A percentile compares a stretch with the other conserved stretches of the same genome.
Conservation (phyloP, 2,888 invertebrate species). For the Epirrhoe tristata region DNA sequence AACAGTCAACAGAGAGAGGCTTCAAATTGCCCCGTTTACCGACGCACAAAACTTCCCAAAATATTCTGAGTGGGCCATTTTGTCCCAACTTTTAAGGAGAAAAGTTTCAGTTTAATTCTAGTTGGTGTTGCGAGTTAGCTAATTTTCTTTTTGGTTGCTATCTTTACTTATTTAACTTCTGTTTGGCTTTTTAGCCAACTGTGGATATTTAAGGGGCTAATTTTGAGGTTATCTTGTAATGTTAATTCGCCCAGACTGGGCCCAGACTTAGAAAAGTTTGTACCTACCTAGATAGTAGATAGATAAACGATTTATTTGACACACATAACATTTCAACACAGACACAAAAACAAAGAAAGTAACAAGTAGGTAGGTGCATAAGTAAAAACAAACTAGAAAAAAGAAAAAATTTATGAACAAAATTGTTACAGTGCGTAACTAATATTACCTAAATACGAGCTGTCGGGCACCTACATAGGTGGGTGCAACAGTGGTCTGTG, state of each 20-base stretch:
- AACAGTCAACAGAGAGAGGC: slow-evolving; percentile 22
- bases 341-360: no score
- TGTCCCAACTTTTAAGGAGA: slow-evolving; percentile 31
- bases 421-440: no score
- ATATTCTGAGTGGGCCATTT: slow-evolving; percentile 32
- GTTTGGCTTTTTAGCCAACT: slow-evolving; percentile 18
- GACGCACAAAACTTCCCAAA: slow-evolving; percentile 31
- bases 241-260: neutral
- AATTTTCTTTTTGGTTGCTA: slow-evolving; percentile 36
- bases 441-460: no score
- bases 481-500: no score
- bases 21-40: slow-evolving; percentile 31
- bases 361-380: no score
- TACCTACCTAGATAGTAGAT: no score
- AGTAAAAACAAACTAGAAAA: no score
- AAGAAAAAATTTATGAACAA: no score
- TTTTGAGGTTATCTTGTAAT: neutral
- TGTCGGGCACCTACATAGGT: no score
- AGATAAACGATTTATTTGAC: no score
- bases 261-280: no score
- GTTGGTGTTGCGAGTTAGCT: slow-evolving; percentile 35
- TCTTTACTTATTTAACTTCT: slow-evolving; percentile 26
- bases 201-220: neutral
- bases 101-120: slow-evolving; percentile 36
- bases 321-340: no score